phyloP scores from a whole-genome alignment of 1,140 invertebrate genomes.

The Wiebesia pumilae region DNA sequence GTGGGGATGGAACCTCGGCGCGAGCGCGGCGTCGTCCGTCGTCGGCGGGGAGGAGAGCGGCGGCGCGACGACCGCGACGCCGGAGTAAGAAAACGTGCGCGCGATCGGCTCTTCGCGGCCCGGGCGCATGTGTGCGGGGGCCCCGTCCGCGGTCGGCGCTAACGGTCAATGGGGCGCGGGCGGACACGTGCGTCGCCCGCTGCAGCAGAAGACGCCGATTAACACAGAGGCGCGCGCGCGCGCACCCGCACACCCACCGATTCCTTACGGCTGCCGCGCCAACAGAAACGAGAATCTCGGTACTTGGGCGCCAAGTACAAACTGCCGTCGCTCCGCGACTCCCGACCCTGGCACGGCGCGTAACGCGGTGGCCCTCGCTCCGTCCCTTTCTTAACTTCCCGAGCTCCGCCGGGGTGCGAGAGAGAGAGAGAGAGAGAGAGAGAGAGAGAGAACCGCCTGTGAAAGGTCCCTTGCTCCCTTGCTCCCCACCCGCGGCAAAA shows the following conservation, averaged over 20 bases:
- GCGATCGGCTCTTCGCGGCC: neutral
- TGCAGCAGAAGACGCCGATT: neutral
- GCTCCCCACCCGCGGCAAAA: conserved; percentile 49
- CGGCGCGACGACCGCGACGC: neutral
- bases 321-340: conserved; percentile 61
- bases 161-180: neutral
- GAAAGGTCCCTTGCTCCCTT: neutral
- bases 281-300: conserved; percentile 58
- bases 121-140: neutral
- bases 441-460: too few relatives aligned
- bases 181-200: conserved; percentile 9
- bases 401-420: neutral
- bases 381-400: neutral
- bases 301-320: conserved; percentile 68
- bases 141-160: neutral
- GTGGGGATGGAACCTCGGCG: neutral
- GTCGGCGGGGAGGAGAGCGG: neutral
- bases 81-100: neutral
- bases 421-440: too few relatives aligned
- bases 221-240: too few relatives aligned
- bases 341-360: conserved; percentile 61
- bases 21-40: neutral
- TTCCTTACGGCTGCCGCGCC: conserved; percentile 50
- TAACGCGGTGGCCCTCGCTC: conserved; percentile 64
- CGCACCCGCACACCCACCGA: neutral